phyloP scores from a whole-genome alignment of 2,113 vertebrate species.

The Bufo gargarizans region DNA sequence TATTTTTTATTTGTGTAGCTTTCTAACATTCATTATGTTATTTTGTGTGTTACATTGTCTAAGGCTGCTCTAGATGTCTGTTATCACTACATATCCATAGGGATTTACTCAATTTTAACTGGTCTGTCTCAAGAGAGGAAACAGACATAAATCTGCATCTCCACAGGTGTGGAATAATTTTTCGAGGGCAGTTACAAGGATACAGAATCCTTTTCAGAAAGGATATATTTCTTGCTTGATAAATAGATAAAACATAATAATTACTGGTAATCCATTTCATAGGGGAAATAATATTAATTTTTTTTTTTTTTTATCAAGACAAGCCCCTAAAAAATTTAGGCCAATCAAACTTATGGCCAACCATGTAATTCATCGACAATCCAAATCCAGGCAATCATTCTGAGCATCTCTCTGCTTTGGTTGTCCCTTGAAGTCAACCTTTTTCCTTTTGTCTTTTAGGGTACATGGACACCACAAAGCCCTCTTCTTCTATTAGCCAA shows the following conservation, averaged over 20 bases:
- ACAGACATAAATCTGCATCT: background rate
- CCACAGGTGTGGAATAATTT: background rate
- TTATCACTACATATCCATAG: background rate
- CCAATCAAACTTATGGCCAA: no score
- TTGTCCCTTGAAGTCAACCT: background rate
- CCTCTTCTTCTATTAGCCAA: no score
- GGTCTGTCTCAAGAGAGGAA: slow-evolving; percentile 35
- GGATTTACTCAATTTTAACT: slow-evolving; percentile 13
- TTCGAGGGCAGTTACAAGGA: slow-evolving; percentile 5
- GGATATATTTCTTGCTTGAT: background rate
- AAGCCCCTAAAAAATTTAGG: background rate
- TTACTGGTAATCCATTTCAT: background rate
- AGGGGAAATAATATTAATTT: background rate
- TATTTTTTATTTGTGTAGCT: background rate
- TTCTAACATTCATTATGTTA: background rate
- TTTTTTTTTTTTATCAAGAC: background rate
- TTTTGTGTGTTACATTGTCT: background rate
- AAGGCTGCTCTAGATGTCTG: background rate
- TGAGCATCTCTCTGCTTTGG: background rate
- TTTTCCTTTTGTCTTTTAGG: no score
- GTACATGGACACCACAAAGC: no score
- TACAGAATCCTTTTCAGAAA: background rate
- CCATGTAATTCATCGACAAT: background rate
- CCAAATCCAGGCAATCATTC: background rate
- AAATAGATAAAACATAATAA: background rate